Percentiles rank a stretch among this genome's conserved stretches.
phyloP scores from a whole-genome alignment of 2,888 invertebrate species.

The Lysandra bellargus region DNA sequence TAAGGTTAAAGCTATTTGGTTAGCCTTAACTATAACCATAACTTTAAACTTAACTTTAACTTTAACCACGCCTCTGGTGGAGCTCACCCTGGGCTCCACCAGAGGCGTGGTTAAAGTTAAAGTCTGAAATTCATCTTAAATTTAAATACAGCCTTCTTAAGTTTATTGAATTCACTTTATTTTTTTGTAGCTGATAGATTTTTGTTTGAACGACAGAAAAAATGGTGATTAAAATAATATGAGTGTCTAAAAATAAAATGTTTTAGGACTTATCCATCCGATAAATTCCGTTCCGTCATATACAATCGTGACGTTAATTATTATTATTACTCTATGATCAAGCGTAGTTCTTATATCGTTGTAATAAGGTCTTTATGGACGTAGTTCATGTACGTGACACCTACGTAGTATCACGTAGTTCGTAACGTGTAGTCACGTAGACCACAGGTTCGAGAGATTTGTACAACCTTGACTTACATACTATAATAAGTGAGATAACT shows the following conservation, averaged over 20 bases:
- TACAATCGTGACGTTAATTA: not conserved
- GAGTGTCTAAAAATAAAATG: not conserved
- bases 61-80: no score
- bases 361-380: not conserved
- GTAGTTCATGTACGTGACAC: not conserved
- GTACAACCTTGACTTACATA: not conserved
- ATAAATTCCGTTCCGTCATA: not conserved
- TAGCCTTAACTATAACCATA: no score
- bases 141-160: no score
- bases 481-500: not conserved
- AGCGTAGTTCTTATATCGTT: not conserved
- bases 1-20: no score
- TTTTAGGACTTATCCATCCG: not conserved
- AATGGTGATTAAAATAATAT: no score
- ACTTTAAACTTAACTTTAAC: no score
- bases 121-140: no score
- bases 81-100: no score
- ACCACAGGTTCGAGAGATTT: constrained; percentile 16
- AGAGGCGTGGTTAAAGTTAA: no score
- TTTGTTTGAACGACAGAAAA: no score
- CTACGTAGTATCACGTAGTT: constrained; percentile 15
- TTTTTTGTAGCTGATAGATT: no score
- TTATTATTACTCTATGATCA: not conserved
- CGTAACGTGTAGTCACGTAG: constrained; percentile 27
- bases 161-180: no score